Evolutionary conservation across 1,140 invertebrate species (phyloP).

Genomic region (Zelostemma sp.): DNA sequence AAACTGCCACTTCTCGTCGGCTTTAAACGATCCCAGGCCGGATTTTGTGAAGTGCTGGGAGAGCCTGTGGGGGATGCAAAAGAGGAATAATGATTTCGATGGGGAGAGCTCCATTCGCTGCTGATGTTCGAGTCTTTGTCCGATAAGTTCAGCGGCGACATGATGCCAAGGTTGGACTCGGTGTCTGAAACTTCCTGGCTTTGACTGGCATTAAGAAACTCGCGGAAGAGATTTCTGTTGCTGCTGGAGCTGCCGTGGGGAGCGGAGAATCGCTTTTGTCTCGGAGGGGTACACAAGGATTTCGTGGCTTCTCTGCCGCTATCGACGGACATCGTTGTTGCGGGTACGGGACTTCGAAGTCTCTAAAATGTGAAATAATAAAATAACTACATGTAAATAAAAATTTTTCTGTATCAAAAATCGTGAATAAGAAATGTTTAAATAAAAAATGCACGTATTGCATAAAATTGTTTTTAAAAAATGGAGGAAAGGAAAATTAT

Average conservation of each 20-base stretch:
- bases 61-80: constrained; percentile 46
- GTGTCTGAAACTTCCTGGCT: constrained; percentile 44
- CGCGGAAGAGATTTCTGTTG: constrained; percentile 54
- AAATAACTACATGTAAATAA: neutral
- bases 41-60: constrained; percentile 3
- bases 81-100: constrained; percentile 42
- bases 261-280: constrained; percentile 50
- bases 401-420: no score
- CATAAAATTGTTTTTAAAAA: neutral
- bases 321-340: constrained; percentile 23
- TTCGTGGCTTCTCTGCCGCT: constrained; percentile 24
- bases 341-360: neutral
- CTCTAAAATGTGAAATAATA: neutral
- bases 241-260: constrained; percentile 31
- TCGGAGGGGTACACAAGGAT: constrained; percentile 44
- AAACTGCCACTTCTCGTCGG: constrained; percentile 16
- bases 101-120: constrained; percentile 50
- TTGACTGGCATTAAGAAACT: neutral
- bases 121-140: constrained; percentile 38
- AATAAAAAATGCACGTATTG: no score
- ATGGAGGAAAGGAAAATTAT: no score
- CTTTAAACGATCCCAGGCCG: constrained; percentile 44
- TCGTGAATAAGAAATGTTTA: no score
- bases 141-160: constrained; percentile 57
- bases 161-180: constrained; percentile 60